A percentile compares a stretch with the other conserved stretches of the same genome.
Evolutionary conservation across 2,797 vertebrate genomes (phyloP).

Genomic region (Benthosema pterotum): DNA sequence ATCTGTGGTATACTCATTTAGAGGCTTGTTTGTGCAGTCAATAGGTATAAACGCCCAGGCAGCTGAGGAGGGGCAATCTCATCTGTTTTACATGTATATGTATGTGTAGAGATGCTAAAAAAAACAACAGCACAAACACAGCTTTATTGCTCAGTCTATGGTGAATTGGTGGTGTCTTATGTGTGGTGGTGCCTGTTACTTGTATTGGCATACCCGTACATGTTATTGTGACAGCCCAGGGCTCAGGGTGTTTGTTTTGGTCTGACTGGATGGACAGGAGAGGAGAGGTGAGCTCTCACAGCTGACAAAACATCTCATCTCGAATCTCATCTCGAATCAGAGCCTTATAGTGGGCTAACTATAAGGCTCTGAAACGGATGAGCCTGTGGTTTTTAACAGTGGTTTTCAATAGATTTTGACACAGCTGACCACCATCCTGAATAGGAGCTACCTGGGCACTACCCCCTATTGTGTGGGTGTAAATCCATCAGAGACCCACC

Average conservation of each 20-base stretch:
- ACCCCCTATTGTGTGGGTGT: no score
- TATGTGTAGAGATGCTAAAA: no score
- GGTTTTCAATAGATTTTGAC: no score
- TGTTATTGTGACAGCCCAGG: conserved; percentile 44
- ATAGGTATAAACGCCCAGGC: conserved; percentile 21
- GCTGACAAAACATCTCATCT: conserved; percentile 4
- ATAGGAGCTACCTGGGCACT: no score
- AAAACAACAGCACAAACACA: no score
- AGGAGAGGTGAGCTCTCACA: not conserved
- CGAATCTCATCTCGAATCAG: no score
- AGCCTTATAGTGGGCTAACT: no score
- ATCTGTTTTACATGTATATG: not conserved
- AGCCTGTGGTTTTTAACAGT: no score
- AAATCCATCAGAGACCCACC: no score
- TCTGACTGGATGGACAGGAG: conserved; percentile 36
- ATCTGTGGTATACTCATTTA: not conserved
- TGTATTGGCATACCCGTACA: not conserved
- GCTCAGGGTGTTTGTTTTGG: conserved; percentile 49
- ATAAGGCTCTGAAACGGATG: no score
- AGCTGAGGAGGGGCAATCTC: conserved; percentile 7
- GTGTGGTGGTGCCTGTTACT: not conserved
- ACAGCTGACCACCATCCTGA: no score
- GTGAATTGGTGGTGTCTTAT: not conserved
- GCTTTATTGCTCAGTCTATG: not conserved
- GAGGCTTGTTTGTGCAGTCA: conserved; percentile 5